These are phyloP conservation scores for Drosophila multiciliata DNA, from an alignment of 2,888 invertebrate species.

Conservation along the genomic window DNA sequence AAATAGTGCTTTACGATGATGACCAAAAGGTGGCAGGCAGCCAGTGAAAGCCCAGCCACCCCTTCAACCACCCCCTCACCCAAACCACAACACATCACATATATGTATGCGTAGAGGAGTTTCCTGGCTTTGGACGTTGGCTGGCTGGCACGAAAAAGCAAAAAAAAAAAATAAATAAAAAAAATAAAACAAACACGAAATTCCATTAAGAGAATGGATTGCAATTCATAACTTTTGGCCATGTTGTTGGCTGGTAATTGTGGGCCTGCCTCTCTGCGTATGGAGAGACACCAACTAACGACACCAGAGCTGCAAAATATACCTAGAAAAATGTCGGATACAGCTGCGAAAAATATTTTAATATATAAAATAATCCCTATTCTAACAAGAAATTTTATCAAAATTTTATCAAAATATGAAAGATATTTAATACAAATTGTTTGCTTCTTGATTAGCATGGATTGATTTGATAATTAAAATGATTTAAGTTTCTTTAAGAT, in stretches of 20 bases:
- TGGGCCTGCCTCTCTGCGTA: constrained; percentile 18
- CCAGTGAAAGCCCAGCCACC: not conserved
- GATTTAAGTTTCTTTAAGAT: no score
- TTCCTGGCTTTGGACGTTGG: constrained; percentile 23
- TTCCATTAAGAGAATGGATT: constrained; percentile 76
- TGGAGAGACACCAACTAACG: constrained; percentile 2
- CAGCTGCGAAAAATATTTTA: no score
- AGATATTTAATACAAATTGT: no score
- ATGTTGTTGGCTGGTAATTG: constrained; percentile 4
- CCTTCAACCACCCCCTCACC: not conserved
- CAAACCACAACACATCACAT: not conserved
- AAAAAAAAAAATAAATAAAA: constrained; percentile 58
- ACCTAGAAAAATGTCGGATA: not conserved
- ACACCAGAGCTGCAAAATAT: constrained; percentile 10
- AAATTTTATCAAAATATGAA: no score
- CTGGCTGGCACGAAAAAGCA: constrained; percentile 55
- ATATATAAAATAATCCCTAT: not conserved
- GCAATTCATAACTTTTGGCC: constrained; percentile 73
- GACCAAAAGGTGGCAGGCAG: constrained; percentile 31
- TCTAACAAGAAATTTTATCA: not conserved
- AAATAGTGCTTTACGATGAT: constrained; percentile 79
- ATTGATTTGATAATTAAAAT: no score
- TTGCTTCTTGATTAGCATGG: no score
- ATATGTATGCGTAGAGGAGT: constrained; percentile 13
- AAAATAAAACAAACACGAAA: constrained; percentile 72